phyloP scores from a whole-genome alignment of 1,140 invertebrate species.

The Oreohelix idahoensis region DNA sequence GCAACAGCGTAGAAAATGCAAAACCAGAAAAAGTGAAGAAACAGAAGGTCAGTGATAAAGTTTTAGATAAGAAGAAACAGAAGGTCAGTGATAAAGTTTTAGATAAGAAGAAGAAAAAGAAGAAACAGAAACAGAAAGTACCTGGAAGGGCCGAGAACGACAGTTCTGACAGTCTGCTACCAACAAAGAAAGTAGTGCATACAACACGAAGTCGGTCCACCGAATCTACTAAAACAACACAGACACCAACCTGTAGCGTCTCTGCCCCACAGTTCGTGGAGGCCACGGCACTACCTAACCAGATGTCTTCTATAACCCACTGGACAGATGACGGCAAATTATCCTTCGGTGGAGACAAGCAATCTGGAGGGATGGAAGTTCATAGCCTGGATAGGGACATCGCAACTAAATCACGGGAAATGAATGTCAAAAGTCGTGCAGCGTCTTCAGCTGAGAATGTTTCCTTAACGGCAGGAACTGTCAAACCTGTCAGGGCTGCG shows the following conservation, averaged over 20 bases:
- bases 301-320: neutral
- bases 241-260: neutral
- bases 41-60: neutral
- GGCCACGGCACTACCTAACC: neutral
- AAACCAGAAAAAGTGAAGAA: neutral
- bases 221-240: neutral
- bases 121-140: neutral
- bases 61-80: neutral
- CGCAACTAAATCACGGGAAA: neutral
- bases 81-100: neutral
- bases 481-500: neutral
- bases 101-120: constrained; percentile 10
- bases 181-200: neutral
- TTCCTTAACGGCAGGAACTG: neutral
- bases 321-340: neutral
- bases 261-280: neutral
- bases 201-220: neutral
- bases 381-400: neutral
- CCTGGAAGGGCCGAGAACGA: neutral
- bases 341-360: neutral
- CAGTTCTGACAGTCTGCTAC: neutral
- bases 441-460: neutral
- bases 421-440: neutral
- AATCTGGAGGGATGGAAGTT: neutral
- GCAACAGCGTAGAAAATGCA: neutral